Evolutionary conservation across 2,113 vertebrate species (phyloP), one percentile per base, ranked within the genome.

Genomic region (Alligator sinensis): DNA sequence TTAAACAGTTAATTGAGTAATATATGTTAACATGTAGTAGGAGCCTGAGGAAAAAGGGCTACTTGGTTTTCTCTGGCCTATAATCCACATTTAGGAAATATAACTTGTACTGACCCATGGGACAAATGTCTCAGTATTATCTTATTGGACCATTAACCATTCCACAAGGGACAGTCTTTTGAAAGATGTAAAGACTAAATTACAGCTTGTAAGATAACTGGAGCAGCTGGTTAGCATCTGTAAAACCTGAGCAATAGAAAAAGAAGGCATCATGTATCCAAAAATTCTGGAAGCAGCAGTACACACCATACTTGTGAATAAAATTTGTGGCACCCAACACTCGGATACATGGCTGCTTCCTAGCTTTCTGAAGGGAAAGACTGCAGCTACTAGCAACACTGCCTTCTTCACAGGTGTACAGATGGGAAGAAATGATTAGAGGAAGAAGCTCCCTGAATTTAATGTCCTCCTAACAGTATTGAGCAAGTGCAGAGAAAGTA

Each of bases 241-340:
- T 34, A 47, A n/a, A 7, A 18, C 68, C 9, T 5, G 22, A 59
- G 59, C 59, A 38, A 4, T n/a, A 63, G 3, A 17, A 4, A 60
- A 28, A 2, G 22, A 60, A 6, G 3, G 14, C 2, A 3, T 27
- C 47, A 9, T 5, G 3, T 14, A 24, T 21, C 25, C 16, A 2
- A 28, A 58, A 17, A 25, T 2, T 2, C 2, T 1, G 64, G 57
- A 9, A 21, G 4, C n/a, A 60, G 30, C 57, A 38, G 74, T 74
- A 4, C 62, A 11, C 0, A 1, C 55, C 2, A 16, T 11, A 62
- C 11, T 22, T 3, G 0, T 1, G 18, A 4, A 38, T 21, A 60
- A 60, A 58, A 38, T 22, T 19, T 1, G 2, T 1, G 30, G 34
- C 64, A 30, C 4, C 7, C 25, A 63, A 13, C 3, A 11, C 57